These are phyloP conservation scores for Felis catus DNA, from an alignment of 2,113 vertebrate genomes.

Conservation along the genomic window DNA sequence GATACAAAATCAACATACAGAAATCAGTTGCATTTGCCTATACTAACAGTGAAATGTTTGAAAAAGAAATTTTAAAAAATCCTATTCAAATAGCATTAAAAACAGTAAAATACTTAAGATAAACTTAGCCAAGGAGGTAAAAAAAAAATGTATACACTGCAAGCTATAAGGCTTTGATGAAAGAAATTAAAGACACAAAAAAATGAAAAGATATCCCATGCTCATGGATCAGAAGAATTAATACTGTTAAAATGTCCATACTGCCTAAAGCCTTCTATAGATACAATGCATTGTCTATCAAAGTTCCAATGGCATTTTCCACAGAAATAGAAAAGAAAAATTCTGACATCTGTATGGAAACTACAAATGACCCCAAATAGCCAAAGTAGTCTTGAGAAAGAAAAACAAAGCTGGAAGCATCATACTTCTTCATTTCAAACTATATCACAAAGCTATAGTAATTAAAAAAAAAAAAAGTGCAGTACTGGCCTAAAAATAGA, in stretches of 20 bases:
- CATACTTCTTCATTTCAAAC: neutral
- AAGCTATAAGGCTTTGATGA: neutral
- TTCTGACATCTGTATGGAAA: neutral
- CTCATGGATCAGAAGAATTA: neutral
- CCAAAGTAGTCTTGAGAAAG: neutral
- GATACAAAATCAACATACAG: neutral
- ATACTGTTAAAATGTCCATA: neutral
- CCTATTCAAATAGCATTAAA: neutral
- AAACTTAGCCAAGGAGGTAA: neutral
- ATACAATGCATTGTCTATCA: neutral
- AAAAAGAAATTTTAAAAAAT: neutral
- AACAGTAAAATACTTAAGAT: neutral
- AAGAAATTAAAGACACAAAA: neutral
- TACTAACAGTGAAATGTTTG: neutral
- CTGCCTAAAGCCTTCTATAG: neutral
- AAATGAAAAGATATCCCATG: neutral
- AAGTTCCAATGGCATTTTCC: neutral
- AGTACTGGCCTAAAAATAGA: neutral
- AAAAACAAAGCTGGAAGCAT: neutral
- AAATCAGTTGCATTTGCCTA: neutral
- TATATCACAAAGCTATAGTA: neutral
- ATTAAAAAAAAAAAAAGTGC: neutral
- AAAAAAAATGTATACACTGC: neutral
- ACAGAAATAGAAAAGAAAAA: neutral
- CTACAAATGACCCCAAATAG: neutral